A percentile compares a stretch with the other conserved stretches of the same genome.
phyloP scores from a whole-genome alignment of 2,888 invertebrate genomes.

The Thymelicus lineola region DNA sequence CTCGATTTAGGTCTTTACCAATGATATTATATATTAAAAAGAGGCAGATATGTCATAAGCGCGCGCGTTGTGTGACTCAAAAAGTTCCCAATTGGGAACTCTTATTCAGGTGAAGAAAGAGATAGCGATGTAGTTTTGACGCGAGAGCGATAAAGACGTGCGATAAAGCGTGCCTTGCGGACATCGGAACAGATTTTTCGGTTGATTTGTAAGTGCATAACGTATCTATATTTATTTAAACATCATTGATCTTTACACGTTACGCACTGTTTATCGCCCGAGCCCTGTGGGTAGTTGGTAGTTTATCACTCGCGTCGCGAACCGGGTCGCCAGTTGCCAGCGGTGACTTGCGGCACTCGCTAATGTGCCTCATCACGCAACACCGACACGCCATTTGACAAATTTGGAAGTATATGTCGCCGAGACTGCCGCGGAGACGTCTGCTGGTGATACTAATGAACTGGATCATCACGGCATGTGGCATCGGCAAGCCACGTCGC shows the following conservation, averaged over 20 bases:
- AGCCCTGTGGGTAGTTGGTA: conserved; percentile 47
- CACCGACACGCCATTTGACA: conserved; percentile 63
- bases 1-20: conserved; percentile 22
- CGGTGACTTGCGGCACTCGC: conserved; percentile 64
- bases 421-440: conserved; percentile 40
- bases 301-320: conserved; percentile 73
- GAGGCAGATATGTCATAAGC: too few relatives aligned
- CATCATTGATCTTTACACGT: too few relatives aligned
- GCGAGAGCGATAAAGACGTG: too few relatives aligned
- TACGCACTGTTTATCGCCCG: conserved; percentile 38
- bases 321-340: conserved; percentile 58
- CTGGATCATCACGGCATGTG: conserved; percentile 26
- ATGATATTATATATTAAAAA: too few relatives aligned
- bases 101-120: too few relatives aligned
- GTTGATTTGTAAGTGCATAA: too few relatives aligned
- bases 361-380: conserved; percentile 76
- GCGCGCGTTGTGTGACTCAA: too few relatives aligned
- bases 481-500: conserved; percentile 9
- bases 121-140: too few relatives aligned
- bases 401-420: conserved; percentile 55
- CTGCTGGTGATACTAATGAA: conserved; percentile 37
- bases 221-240: too few relatives aligned
- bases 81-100: too few relatives aligned
- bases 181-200: too few relatives aligned
- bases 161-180: too few relatives aligned